Evolutionary conservation across 2,113 vertebrate species (phyloP).

Genomic region (Rattus rattus): DNA sequence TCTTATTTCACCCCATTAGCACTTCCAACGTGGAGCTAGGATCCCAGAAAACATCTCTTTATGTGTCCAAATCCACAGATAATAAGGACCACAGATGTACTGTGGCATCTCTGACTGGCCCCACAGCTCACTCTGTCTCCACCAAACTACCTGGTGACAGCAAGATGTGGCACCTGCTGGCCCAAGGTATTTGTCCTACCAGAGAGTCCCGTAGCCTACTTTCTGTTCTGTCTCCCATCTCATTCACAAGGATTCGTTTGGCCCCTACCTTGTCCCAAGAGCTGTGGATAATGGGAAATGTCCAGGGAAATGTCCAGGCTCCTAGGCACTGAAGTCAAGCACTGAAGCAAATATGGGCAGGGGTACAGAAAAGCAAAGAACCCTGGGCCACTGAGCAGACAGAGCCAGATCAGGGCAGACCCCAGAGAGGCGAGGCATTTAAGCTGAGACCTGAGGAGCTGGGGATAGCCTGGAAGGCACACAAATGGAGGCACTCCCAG

Average conservation of each 20-base stretch:
- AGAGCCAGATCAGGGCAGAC: fast-evolving
- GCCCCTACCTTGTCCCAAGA: too few species aligned
- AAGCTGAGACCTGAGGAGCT: not conserved
- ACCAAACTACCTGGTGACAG: fast-evolving
- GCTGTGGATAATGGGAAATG: not conserved
- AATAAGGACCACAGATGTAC: fast-evolving
- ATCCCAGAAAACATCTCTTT: not conserved
- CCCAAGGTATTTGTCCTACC: not conserved
- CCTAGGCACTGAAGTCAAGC: not conserved
- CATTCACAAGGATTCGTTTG: not conserved
- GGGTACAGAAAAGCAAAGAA: not conserved
- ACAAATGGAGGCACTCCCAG: not conserved
- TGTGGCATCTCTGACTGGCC: not conserved
- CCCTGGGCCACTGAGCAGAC: fast-evolving
- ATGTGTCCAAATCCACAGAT: not conserved
- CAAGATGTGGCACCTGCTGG: not conserved
- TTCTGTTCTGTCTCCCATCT: not conserved
- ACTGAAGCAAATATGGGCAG: fast-evolving
- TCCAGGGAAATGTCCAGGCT: not conserved
- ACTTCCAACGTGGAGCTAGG: not conserved
- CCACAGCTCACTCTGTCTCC: not conserved
- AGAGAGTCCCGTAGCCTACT: not conserved
- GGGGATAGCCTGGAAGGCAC: not conserved
- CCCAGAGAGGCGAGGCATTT: fast-evolving
- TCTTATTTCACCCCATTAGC: not conserved